Evolutionary conservation across 2,797 vertebrate genomes (phyloP).

Genomic region (Percopsis omiscomaycus): DNA sequence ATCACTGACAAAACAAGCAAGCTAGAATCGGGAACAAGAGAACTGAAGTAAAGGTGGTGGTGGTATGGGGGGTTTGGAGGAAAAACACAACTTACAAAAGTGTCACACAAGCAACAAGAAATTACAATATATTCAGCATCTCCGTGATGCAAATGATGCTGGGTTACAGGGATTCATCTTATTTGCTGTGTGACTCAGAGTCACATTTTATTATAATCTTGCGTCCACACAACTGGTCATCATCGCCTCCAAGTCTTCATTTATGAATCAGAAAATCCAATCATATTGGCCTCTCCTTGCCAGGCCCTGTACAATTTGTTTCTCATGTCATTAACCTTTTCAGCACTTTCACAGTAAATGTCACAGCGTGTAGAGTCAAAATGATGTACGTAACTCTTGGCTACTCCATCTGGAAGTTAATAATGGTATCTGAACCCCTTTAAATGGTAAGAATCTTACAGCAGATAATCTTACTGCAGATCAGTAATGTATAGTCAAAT

Average conservation of each 20-base stretch:
- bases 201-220: constrained; percentile 15
- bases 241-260: constrained; percentile 18
- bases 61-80: too few relatives aligned
- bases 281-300: constrained; percentile 13
- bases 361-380: constrained; percentile 41
- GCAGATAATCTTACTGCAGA: too few relatives aligned
- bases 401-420: constrained; percentile 43
- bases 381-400: constrained; percentile 26
- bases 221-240: constrained; percentile 11
- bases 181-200: neutral
- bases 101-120: too few relatives aligned
- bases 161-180: constrained; percentile 1
- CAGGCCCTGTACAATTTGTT: constrained; percentile 43
- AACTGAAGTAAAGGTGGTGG: too few relatives aligned
- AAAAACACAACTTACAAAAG: too few relatives aligned
- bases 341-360: constrained; percentile 60
- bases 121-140: too few relatives aligned
- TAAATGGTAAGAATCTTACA: neutral
- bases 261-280: constrained; percentile 25
- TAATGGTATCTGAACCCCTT: constrained; percentile 9
- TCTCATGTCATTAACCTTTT: constrained; percentile 69
- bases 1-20: too few relatives aligned
- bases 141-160: too few relatives aligned
- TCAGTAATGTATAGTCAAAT: too few relatives aligned
- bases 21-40: too few relatives aligned